Conservation (phyloP, 2,797 vertebrate genomes). For the Lophius americanus region DNA sequence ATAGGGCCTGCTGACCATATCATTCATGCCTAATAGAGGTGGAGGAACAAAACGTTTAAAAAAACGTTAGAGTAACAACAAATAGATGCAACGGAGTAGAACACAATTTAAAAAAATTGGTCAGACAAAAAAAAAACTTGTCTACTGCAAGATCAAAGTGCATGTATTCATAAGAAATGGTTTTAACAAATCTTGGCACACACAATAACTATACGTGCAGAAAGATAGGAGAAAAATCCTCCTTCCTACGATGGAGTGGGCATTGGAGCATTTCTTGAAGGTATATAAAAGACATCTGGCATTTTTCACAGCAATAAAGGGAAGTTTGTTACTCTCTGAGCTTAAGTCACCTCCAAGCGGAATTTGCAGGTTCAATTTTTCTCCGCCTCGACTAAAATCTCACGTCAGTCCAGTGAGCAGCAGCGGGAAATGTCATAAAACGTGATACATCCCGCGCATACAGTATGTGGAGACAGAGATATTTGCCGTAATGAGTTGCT, state of each 20-base stretch:
- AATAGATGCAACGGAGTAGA: too few relatives aligned
- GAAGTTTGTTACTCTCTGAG: background rate
- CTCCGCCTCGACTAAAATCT: slow-evolving; percentile 14
- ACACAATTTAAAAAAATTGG: too few relatives aligned
- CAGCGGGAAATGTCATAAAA: slow-evolving; percentile 49
- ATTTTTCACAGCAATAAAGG: background rate
- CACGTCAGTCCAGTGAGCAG: slow-evolving; percentile 32
- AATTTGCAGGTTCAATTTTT: slow-evolving; percentile 34
- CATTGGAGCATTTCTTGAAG: background rate
- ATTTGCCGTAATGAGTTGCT: slow-evolving; percentile 53
- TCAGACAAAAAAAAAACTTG: too few relatives aligned
- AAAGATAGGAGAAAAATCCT: too few relatives aligned
- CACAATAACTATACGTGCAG: too few relatives aligned
- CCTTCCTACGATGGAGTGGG: too few relatives aligned
- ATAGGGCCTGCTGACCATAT: background rate
- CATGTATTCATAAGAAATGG: too few relatives aligned
- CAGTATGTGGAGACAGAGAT: slow-evolving; percentile 40
- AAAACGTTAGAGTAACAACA: too few relatives aligned
- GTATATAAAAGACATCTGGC: background rate
- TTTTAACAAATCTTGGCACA: too few relatives aligned
- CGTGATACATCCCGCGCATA: slow-evolving; percentile 24
- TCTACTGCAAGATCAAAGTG: too few relatives aligned
- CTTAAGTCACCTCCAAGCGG: slow-evolving; percentile 11
- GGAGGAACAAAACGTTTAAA: slow-evolving; percentile 10
- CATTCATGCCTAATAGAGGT: slow-evolving; percentile 11